Evolutionary conservation across 2,113 vertebrate genomes (phyloP).

Genomic region (Mesocricetus auratus): DNA sequence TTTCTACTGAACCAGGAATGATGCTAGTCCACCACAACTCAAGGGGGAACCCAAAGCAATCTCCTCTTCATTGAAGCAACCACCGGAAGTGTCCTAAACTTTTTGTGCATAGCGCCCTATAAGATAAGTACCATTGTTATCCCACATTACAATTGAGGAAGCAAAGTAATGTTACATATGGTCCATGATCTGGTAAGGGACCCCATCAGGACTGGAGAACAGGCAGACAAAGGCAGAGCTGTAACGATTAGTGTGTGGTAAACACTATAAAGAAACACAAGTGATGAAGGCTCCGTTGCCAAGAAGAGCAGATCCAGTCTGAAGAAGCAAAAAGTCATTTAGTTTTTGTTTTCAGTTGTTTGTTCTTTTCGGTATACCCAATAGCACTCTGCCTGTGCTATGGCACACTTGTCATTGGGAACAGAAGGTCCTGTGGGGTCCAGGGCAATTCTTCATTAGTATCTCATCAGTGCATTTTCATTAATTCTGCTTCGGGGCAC

Average conservation of each 20-base stretch:
- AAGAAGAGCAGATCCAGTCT: no score
- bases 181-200: neutral
- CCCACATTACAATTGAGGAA: neutral
- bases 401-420: neutral
- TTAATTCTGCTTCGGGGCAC: neutral
- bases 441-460: neutral
- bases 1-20: neutral
- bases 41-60: neutral
- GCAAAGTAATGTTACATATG: neutral
- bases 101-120: neutral
- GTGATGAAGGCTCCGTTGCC: fast-evolving
- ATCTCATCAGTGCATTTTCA: neutral
- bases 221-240: neutral
- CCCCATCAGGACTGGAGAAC: neutral
- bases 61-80: neutral
- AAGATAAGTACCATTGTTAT: neutral
- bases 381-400: neutral
- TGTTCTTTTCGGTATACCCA: neutral
- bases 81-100: neutral
- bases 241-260: neutral
- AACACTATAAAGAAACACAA: neutral
- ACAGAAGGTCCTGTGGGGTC: neutral
- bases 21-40: neutral
- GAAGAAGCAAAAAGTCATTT: neutral
- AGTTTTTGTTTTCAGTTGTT: neutral